Evolutionary conservation across 2,888 invertebrate species (phyloP), one percentile per base, ranked within the genome.

Genomic region (Odontothrips loti): DNA sequence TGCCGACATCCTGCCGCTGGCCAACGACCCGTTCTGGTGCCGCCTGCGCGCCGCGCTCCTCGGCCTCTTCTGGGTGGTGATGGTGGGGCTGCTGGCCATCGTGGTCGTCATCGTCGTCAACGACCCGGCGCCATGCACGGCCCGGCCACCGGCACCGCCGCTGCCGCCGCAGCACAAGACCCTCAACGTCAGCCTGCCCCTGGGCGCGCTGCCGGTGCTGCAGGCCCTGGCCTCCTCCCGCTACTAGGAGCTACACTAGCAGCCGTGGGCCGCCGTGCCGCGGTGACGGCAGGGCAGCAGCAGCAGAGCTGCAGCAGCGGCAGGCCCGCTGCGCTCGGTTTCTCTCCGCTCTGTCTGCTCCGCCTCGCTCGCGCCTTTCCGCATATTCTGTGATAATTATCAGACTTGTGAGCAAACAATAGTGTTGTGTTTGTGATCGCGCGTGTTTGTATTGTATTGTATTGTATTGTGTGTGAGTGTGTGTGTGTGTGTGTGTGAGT

Each of bases 91-190:
- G 68, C 68, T 75, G 23, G 27, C 68, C 68, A 1, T 1, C 68
- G 68, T 75, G 27, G 68, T 27, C 27, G 68, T 75, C 23, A 75
- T 75, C 68, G 68, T 75, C 68, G 68, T 27, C 68, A 75, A 75
- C 68, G 68, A 75, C 68, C 23, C 68, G 23, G 27, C 12, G 68
- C 27, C 68, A 23, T 75, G 68, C 68, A 9, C 27, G 68, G 8
- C 68, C 23, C 9, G 68, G 68, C 1, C 68, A 27, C 27, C 68
- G 27, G 68, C 27, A 27, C 68, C 68, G 12, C 27, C 27, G 68
- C 68, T 27, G 68, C 68, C 68, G 12, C 27, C 27, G 68, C 68
- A 75, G 34, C 34, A 43, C 34, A 2, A 43, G 68, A 0, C 58
- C 68, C 11, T 75, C 68, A 75, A 75, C 68, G 68, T 75, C 27